Conservation (phyloP, 2,113 vertebrate species). For the Bucco capensis region DNA sequence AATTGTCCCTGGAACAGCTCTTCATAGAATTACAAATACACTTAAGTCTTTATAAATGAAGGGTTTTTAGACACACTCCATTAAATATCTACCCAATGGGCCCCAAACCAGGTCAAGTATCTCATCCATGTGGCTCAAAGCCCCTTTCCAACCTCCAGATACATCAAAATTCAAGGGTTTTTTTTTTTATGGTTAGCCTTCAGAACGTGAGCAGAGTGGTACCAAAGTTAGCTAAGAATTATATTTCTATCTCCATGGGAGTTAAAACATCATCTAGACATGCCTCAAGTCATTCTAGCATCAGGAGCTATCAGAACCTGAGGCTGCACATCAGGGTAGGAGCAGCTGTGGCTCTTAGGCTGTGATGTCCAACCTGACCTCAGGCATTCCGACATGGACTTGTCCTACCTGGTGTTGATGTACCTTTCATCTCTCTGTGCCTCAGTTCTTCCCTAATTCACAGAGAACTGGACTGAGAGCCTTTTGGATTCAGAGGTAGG, state of each 20-base stretch:
- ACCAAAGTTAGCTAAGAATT: background rate
- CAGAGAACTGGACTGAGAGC: background rate
- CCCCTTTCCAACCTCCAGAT: background rate
- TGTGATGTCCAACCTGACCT: background rate
- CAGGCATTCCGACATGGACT: background rate
- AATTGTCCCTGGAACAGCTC: background rate
- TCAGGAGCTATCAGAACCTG: background rate
- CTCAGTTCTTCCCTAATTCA: background rate
- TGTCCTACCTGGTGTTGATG: background rate
- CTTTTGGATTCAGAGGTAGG: background rate
- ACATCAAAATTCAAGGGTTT: no score
- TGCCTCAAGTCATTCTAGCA: background rate
- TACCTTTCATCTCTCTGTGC: background rate
- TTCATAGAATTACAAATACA: background rate
- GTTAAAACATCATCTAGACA: background rate
- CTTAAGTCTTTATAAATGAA: background rate
- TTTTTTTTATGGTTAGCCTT: background rate
- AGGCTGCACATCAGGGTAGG: background rate
- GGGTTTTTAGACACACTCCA: background rate
- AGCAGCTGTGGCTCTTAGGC: background rate
- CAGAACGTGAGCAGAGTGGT: background rate
- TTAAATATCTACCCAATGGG: background rate
- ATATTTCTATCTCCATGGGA: background rate
- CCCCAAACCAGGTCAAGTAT: background rate
- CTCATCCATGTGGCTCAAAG: background rate